phyloP scores from a whole-genome alignment of 1,140 invertebrate genomes.

The Formica selysi region DNA sequence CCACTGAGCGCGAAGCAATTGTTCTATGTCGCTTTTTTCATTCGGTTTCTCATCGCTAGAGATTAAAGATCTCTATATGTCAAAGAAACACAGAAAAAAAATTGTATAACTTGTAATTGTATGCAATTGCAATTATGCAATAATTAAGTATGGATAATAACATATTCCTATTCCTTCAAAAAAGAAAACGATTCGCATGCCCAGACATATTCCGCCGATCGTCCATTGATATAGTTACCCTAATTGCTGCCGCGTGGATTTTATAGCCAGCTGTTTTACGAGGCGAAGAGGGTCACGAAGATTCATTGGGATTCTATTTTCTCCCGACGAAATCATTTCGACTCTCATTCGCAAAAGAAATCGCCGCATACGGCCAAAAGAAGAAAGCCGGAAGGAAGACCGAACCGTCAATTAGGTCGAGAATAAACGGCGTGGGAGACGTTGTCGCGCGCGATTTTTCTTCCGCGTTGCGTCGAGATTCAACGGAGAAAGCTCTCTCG shows the following conservation, averaged over 20 bases:
- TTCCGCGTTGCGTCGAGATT: constrained; percentile 31
- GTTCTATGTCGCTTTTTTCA: neutral
- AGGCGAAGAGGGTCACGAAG: constrained; percentile 55
- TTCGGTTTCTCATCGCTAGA: neutral
- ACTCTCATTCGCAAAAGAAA: constrained; percentile 4
- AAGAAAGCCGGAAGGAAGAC: neutral
- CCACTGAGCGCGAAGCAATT: constrained; percentile 15
- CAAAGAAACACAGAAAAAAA: neutral
- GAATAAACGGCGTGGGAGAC: neutral
- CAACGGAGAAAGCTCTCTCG: neutral
- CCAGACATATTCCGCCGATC: neutral
- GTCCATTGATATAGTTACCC: neutral
- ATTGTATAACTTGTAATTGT: neutral
- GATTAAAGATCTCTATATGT: neutral
- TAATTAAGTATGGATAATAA: neutral
- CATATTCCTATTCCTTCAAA: neutral
- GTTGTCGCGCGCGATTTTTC: constrained; percentile 38
- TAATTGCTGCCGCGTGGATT: neutral
- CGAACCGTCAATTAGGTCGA: constrained; percentile 31
- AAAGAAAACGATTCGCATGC: neutral
- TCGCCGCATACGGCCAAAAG: constrained; percentile 12
- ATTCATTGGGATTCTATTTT: constrained; percentile 54
- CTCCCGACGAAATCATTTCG: constrained; percentile 1
- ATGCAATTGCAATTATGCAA: neutral
- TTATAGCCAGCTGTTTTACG: constrained; percentile 6